phyloP scores from a whole-genome alignment of 2,113 vertebrate genomes.

The Serilophus lunatus region DNA sequence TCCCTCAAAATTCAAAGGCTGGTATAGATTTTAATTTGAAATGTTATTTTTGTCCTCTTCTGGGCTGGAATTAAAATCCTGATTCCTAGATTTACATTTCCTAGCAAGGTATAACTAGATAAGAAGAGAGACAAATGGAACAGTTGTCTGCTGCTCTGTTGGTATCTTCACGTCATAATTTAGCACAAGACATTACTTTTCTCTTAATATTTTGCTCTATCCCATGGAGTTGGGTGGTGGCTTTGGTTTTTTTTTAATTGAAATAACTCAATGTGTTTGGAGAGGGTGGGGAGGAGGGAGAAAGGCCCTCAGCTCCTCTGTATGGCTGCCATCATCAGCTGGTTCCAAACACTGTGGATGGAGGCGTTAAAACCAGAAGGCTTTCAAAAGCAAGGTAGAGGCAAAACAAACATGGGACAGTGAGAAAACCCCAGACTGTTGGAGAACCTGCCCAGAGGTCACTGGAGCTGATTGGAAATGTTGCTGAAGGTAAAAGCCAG shows the following conservation, averaged over 20 bases:
- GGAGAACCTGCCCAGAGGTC: neutral
- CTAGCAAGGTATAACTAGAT: neutral
- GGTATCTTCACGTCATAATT: neutral
- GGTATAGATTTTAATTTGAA: neutral
- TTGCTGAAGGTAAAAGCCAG: neutral
- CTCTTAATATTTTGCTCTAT: neutral
- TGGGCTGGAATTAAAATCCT: neutral
- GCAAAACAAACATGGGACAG: neutral
- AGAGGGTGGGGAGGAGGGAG: neutral
- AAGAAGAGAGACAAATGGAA: neutral
- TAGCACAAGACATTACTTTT: neutral
- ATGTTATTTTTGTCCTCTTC: neutral
- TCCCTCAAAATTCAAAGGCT: neutral
- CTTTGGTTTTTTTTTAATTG: too few relatives aligned
- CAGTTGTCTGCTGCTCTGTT: neutral
- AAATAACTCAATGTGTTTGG: neutral
- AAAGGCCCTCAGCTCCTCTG: neutral
- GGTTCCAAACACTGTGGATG: neutral
- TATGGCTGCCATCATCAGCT: neutral
- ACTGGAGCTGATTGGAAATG: neutral
- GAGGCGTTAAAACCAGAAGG: neutral
- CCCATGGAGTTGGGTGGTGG: neutral
- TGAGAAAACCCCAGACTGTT: neutral
- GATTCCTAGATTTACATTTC: neutral
- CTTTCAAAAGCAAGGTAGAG: neutral